Evolutionary conservation across 2,888 invertebrate species (phyloP), one percentile per base, ranked within the genome.

Genomic region (Apodemia mormo): DNA sequence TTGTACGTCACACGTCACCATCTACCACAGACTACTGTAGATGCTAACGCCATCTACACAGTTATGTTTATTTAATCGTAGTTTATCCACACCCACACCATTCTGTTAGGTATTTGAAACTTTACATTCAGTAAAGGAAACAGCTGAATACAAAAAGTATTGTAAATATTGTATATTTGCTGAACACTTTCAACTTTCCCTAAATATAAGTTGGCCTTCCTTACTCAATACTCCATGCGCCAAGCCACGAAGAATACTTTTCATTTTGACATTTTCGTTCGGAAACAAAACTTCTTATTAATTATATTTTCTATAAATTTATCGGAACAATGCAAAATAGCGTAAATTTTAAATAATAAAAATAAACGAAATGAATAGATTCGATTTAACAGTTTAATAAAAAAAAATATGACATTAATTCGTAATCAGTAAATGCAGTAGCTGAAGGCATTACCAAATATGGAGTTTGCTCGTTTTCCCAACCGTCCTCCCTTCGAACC

Each of bases 391-490:
- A 33, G 37, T 2, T 54, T 43, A 9, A 40, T 56, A 22, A 14
- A 43, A 64, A 43, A 65, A 68, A 66, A 68, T 67, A 33, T 73
- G 68, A 70, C 45, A 33, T 40, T 71, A 82, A 81, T 84, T 85
- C 83, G 81, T 80, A 83, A 79, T 83, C 81, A 83, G 82, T 85
- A 75, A 78, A 80, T 85, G 85, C 85, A 85, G 89, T 85, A 83
- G 84, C 91, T 89, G 88, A 88, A 93, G 90, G 93, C 95, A 94
- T 94, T 94, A 94, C 95, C 95, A 95, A 95, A 95, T 95, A 95
- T 95, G 95, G 95, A 94, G 94, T 94, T 94, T 92, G 94, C 93
- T 94, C 94, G 94, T 94, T 94, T 94, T 94, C 93, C 93, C 92
- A 91, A 92, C 92, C 92, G 92, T 90, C 91, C 92, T 92, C 92